phyloP scores from a whole-genome alignment of 2,113 vertebrate species.

The Piprites chloris region DNA sequence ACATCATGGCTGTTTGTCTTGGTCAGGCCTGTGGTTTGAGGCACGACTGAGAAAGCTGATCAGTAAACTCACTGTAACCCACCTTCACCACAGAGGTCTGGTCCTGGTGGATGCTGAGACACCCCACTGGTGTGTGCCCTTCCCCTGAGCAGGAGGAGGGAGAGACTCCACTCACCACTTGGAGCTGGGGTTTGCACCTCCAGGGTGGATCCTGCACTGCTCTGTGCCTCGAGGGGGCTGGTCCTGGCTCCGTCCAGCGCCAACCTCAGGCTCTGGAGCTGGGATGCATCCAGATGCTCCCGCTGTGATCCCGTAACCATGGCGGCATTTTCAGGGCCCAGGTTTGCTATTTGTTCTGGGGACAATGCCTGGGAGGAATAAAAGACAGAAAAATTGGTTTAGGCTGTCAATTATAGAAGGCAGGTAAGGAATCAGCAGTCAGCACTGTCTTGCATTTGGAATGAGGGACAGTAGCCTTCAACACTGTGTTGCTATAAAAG shows the following conservation, averaged over 20 bases:
- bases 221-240: neutral
- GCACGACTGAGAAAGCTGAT: neutral
- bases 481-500: neutral
- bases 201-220: neutral
- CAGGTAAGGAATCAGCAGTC: neutral
- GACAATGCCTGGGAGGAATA: conserved; percentile 69
- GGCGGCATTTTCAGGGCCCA: conserved; percentile 78
- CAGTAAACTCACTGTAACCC: neutral
- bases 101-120: neutral
- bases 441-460: neutral
- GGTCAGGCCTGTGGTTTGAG: neutral
- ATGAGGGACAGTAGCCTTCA: neutral
- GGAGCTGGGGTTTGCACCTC: neutral
- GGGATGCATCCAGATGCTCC: conserved; percentile 45
- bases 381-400: neutral
- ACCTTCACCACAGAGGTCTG: neutral
- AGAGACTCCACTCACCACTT: conserved; percentile 22
- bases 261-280: conserved; percentile 73
- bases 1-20: neutral
- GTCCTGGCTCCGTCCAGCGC: conserved; percentile 70
- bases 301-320: conserved; percentile 66
- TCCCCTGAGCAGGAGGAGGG: neutral
- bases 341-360: conserved; percentile 68
- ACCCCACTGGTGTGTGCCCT: neutral
- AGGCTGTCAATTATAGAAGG: neutral